Evolutionary conservation across 2,113 vertebrate genomes (phyloP).

Genomic region (Macquaria australasica): DNA sequence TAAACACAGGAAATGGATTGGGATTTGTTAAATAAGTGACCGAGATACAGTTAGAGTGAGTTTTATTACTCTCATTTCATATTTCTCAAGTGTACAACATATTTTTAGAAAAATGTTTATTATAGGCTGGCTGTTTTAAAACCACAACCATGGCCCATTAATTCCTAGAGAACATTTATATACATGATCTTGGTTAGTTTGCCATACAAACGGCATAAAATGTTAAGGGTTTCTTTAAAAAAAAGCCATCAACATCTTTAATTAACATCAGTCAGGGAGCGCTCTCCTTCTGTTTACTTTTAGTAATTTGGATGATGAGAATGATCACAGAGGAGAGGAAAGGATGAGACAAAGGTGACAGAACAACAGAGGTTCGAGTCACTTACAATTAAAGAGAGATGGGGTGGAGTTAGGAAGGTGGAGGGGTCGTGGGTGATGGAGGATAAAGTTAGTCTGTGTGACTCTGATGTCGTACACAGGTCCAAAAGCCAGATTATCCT

Average conservation of each 20-base stretch:
- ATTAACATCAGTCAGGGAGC: background rate
- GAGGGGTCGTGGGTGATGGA: slow-evolving; percentile 58
- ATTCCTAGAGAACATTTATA: background rate
- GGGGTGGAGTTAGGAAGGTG: background rate
- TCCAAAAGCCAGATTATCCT: slow-evolving; percentile 77
- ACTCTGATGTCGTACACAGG: slow-evolving; percentile 71
- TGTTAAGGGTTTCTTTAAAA: background rate
- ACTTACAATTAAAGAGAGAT: slow-evolving; percentile 9
- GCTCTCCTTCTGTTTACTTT: slow-evolving; percentile 5
- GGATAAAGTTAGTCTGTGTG: slow-evolving; percentile 54
- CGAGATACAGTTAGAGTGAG: background rate
- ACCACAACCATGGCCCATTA: background rate
- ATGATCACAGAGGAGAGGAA: slow-evolving; percentile 17
- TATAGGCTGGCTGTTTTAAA: background rate
- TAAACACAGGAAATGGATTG: background rate
- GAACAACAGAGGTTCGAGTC: slow-evolving; percentile 17
- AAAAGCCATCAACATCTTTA: background rate
- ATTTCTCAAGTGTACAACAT: background rate
- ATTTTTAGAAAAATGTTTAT: background rate
- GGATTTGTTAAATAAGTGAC: background rate
- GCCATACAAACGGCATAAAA: background rate
- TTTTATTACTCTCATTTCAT: background rate
- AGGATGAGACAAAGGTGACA: slow-evolving; percentile 25
- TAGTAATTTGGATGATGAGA: slow-evolving; percentile 10
- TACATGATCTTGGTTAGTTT: background rate